phyloP scores from a whole-genome alignment of 1,140 invertebrate species.

The Hypothenemus hampei region DNA sequence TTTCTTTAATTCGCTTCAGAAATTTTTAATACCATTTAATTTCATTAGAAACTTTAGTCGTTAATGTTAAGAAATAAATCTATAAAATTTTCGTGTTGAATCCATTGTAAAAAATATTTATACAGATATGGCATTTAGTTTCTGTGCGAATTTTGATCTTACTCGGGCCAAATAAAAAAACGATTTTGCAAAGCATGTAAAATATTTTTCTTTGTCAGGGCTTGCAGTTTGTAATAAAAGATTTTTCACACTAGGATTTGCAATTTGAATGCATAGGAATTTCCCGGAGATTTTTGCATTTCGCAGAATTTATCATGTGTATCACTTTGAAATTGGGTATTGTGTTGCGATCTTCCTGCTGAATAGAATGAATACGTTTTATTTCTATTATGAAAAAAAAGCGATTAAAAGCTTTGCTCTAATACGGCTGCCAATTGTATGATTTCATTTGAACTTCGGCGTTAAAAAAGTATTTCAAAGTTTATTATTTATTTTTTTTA shows the following conservation, averaged over 20 bases:
- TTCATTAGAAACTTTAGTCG: too few relatives aligned
- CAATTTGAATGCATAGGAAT: conserved; percentile 19
- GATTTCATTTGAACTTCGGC: not conserved
- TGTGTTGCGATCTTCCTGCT: not conserved
- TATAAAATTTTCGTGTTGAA: too few relatives aligned
- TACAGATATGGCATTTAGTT: too few relatives aligned
- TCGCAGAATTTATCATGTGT: conserved; percentile 2
- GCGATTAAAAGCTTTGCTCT: too few relatives aligned
- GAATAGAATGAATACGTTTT: too few relatives aligned
- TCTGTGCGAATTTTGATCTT: conserved; percentile 4
- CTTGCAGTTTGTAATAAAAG: conserved; percentile 13
- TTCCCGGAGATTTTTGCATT: conserved; percentile 11
- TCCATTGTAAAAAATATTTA: too few relatives aligned
- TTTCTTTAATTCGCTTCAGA: not conserved
- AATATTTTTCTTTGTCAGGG: conserved; percentile 16
- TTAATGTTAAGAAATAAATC: too few relatives aligned
- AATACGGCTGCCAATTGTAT: not conserved
- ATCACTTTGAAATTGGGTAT: conserved; percentile 10
- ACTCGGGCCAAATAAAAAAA: conserved; percentile 11
- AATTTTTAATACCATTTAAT: too few relatives aligned
- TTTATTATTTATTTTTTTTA: too few relatives aligned
- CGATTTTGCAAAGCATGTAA: conserved; percentile 22
- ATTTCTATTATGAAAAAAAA: too few relatives aligned
- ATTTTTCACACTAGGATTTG: conserved; percentile 22
- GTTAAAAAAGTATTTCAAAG: too few relatives aligned